Percentiles rank a stretch among this genome's conserved stretches.
Evolutionary conservation across 2,888 invertebrate species (phyloP).

Genomic region (Idaea aversata): DNA sequence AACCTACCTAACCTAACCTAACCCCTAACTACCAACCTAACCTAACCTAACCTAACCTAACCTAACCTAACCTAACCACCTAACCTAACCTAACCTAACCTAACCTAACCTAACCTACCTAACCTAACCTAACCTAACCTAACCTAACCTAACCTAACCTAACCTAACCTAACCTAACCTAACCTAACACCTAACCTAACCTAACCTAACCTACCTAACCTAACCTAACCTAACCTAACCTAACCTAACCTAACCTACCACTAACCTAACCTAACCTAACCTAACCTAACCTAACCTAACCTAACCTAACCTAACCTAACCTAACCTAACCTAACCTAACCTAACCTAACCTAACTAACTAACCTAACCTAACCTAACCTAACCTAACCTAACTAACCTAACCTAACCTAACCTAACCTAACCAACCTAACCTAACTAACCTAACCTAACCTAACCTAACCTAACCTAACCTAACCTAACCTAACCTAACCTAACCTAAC

Average conservation of each 20-base stretch:
- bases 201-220: constrained; percentile 14
- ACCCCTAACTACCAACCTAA: constrained; percentile 16
- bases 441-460: constrained; percentile 17
- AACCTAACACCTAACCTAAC: too few relatives aligned
- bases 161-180: constrained; percentile 20
- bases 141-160: not conserved
- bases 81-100: too few relatives aligned
- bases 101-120: constrained; percentile 7
- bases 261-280: constrained; percentile 15
- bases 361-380: too few relatives aligned
- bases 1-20: constrained; percentile 12
- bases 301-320: constrained; percentile 16
- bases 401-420: constrained; percentile 15
- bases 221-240: constrained; percentile 13
- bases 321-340: constrained; percentile 1
- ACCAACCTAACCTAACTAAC: constrained; percentile 13
- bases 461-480: constrained; percentile 14
- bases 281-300: constrained; percentile 20
- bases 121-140: not conserved
- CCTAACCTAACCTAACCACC: constrained; percentile 15
- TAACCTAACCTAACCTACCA: constrained; percentile 15
- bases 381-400: constrained; percentile 8
- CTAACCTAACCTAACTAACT: too few relatives aligned
- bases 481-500: constrained; percentile 15
- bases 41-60: constrained; percentile 5